These are phyloP conservation scores for Amphimedon queenslandica DNA, from an alignment of 37 sponge, comb jelly and placozoan genomes.

Conservation along the genomic window DNA sequence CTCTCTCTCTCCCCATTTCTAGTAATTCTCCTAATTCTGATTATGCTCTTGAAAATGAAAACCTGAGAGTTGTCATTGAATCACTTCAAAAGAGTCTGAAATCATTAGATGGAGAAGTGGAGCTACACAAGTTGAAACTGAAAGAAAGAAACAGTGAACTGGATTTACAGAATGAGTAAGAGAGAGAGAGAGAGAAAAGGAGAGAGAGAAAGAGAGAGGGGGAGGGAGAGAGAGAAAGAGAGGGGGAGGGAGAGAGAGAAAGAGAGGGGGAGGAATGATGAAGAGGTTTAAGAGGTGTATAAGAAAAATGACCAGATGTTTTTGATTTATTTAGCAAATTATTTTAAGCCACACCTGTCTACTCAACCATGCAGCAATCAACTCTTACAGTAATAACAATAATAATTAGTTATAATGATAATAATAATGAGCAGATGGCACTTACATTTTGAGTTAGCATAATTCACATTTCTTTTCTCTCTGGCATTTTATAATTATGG, in stretches of 20 bases:
- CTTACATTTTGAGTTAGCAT: too few species aligned
- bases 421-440: too few species aligned
- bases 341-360: too few species aligned
- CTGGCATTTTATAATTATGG: too few species aligned
- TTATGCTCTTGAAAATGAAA: slow-evolving; percentile 29
- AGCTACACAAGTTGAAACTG: slow-evolving; percentile 29
- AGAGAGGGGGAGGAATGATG: slow-evolving; percentile 1
- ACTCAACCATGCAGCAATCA: too few species aligned
- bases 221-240: neutral
- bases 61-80: slow-evolving; percentile 23
- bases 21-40: slow-evolving; percentile 18
- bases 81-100: slow-evolving; percentile 27
- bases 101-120: slow-evolving; percentile 28
- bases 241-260: neutral
- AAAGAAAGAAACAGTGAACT: slow-evolving; percentile 10
- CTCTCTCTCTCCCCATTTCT: neutral
- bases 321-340: too few species aligned
- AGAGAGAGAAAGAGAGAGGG: neutral
- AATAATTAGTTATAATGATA: too few species aligned
- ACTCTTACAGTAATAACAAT: too few species aligned
- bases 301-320: too few species aligned
- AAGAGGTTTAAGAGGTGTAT: neutral
- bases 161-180: slow-evolving; percentile 1
- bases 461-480: too few species aligned
- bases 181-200: slow-evolving; percentile 27